Evolutionary conservation across 2,888 invertebrate genomes (phyloP).

Genomic region (Zygothrica quintamaculata): DNA sequence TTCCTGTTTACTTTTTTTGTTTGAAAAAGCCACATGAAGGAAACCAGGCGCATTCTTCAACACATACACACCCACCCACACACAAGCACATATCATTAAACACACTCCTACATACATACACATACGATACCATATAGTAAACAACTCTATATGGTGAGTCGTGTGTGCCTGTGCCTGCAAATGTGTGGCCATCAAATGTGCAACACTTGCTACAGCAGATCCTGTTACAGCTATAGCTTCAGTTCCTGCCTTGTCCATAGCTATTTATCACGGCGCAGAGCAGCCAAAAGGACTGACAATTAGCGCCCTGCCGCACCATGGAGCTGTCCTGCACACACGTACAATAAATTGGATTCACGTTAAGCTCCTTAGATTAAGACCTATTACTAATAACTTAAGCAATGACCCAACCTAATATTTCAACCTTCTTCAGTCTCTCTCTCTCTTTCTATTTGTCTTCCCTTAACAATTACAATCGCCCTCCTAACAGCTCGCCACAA

Average conservation of each 20-base stretch:
- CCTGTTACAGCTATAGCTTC: conserved; percentile 18
- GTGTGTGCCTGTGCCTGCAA: conserved; percentile 42
- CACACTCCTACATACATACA: conserved; percentile 23
- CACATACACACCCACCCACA: conserved; percentile 10
- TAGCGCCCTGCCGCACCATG: conserved; percentile 27
- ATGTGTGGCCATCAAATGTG: conserved; percentile 67
- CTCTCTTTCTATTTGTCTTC: not conserved
- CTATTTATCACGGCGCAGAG: conserved; percentile 30
- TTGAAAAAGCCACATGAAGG: conserved; percentile 74
- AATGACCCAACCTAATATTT: conserved; percentile 14
- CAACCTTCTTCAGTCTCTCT: conserved; percentile 2
- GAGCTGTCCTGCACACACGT: conserved; percentile 56
- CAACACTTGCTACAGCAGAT: conserved; percentile 55
- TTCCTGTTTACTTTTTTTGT: conserved; percentile 63
- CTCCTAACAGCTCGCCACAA: conserved; percentile 56
- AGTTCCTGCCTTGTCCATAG: conserved; percentile 27
- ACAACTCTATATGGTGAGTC: conserved; percentile 39
- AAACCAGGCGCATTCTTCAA: conserved; percentile 36
- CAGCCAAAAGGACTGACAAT: conserved; percentile 27
- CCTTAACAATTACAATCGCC: conserved; percentile 17
- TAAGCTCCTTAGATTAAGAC: conserved; percentile 70
- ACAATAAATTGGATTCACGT: conserved; percentile 73
- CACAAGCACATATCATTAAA: conserved; percentile 6
- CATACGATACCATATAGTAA: conserved; percentile 56
- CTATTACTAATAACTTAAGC: conserved; percentile 68